phyloP scores from a whole-genome alignment of 2,888 invertebrate genomes.

The Parapristionchus giblindavisi region DNA sequence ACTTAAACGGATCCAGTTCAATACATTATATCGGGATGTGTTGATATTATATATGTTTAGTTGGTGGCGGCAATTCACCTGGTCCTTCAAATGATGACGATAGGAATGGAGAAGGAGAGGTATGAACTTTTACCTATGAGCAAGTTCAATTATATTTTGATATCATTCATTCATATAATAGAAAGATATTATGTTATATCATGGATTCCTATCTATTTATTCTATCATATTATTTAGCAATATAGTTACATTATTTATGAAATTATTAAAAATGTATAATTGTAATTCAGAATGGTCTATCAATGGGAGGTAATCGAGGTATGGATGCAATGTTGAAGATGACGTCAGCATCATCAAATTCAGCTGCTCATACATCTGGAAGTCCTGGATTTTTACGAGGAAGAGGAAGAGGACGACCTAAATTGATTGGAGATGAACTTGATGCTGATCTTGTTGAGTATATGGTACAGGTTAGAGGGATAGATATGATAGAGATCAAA shows the following conservation, averaged over 20 bases:
- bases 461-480: constrained; percentile 59
- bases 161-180: no score
- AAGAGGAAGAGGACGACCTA: constrained; percentile 67
- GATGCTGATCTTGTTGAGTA: constrained; percentile 67
- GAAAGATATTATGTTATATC: no score
- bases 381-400: constrained; percentile 61
- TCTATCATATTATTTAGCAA: no score
- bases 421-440: constrained; percentile 68
- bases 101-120: constrained; percentile 21
- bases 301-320: not conserved
- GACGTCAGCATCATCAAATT: constrained; percentile 46
- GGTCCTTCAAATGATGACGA: constrained; percentile 52
- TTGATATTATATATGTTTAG: not conserved
- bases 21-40: not conserved
- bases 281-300: not conserved
- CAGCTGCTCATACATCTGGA: constrained; percentile 49
- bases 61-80: constrained; percentile 40
- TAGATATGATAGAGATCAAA: not conserved
- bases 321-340: constrained; percentile 31
- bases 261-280: not conserved
- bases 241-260: not conserved
- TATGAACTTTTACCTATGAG: not conserved
- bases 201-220: no score
- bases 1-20: not conserved
- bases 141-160: not conserved